These are phyloP conservation scores for Crambe crambe DNA, from an alignment of 37 sponge, comb jelly and placozoan species.

Conservation along the genomic window DNA sequence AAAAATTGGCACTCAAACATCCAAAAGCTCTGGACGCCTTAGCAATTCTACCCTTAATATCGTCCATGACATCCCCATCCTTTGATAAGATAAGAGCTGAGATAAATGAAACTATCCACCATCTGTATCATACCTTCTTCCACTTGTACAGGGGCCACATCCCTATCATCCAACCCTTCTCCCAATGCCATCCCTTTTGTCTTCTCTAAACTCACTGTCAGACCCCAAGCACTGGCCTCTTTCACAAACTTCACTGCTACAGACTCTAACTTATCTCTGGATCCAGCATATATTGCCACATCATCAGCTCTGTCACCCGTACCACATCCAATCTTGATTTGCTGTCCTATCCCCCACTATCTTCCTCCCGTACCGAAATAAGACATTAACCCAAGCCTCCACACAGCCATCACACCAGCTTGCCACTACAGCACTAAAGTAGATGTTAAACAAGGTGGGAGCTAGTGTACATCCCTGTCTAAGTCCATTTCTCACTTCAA, in stretches of 20 bases:
- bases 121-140: neutral
- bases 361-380: neutral
- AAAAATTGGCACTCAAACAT: too few relatives aligned
- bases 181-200: neutral
- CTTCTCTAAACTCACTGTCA: neutral
- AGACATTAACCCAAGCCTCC: neutral
- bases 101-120: neutral
- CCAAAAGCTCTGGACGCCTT: constrained; percentile 9
- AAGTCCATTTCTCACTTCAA: neutral
- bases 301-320: neutral
- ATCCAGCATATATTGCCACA: neutral
- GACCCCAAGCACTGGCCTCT: neutral
- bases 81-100: too few relatives aligned
- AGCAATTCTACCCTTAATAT: neutral
- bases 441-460: neutral
- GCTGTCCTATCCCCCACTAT: neutral
- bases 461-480: neutral
- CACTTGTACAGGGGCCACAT: neutral
- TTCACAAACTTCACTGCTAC: neutral
- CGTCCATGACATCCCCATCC: neutral
- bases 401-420: neutral
- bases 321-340: neutral
- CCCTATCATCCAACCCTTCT: neutral
- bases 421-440: neutral
- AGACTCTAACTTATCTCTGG: neutral